These are phyloP conservation scores for Drosophila rellima DNA, from an alignment of 2,888 invertebrate genomes.

Conservation along the genomic window DNA sequence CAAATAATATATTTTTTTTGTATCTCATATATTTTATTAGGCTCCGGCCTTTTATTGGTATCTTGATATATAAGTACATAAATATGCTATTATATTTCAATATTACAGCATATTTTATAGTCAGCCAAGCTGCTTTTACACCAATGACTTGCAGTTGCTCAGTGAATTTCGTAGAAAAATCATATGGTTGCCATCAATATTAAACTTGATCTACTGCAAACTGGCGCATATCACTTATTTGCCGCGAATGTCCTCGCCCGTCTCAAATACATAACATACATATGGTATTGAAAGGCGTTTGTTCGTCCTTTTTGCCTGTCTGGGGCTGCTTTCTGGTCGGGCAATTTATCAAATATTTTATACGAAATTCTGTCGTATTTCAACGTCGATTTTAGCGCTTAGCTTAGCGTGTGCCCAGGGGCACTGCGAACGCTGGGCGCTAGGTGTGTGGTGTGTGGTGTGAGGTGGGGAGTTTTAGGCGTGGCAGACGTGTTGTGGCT, in stretches of 20 bases:
- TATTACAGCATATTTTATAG: neutral
- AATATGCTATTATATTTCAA: too few species aligned
- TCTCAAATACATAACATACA: too few species aligned
- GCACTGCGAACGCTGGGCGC: constrained; percentile 14
- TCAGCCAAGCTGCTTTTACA: neutral
- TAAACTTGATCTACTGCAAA: constrained; percentile 24
- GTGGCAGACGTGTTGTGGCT: constrained; percentile 30
- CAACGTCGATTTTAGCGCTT: constrained; percentile 74
- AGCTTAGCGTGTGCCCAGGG: constrained; percentile 48
- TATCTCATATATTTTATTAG: too few species aligned
- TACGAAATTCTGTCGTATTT: constrained; percentile 66
- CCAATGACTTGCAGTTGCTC: neutral
- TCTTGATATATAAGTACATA: too few species aligned
- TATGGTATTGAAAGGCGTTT: constrained; percentile 23
- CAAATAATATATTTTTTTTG: too few species aligned
- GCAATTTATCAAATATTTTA: constrained; percentile 73
- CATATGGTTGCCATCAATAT: constrained; percentile 38
- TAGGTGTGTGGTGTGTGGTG: neutral
- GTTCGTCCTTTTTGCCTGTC: constrained; percentile 17
- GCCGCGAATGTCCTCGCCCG: constrained; percentile 29
- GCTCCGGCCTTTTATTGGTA: too few species aligned
- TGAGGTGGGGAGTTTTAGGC: constrained; percentile 1
- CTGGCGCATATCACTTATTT: constrained; percentile 40
- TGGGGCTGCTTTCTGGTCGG: constrained; percentile 27
- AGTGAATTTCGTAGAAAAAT: constrained; percentile 13